Evolutionary conservation across 2,888 invertebrate species (phyloP), one percentile per base, ranked within the genome.

Genomic region (Calliphora vomitoria): DNA sequence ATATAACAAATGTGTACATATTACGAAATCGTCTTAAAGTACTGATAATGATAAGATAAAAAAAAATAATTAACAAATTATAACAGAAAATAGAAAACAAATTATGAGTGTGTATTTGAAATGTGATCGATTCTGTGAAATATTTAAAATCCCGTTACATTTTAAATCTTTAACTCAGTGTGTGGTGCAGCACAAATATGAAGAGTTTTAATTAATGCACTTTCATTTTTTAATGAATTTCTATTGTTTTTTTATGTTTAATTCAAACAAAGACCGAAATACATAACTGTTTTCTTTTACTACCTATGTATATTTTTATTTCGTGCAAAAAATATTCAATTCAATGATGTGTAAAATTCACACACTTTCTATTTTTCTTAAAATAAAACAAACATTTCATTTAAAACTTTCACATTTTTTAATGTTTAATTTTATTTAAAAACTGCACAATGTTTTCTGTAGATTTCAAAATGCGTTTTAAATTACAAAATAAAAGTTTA

Each of bases 281-380:
- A 25, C 25, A 25, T 35, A 44, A 50, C 20, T 38, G 64, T 50
- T 25, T 69, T 44, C 35, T 44, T 13, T n/a, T 15, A 47, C 11
- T 55, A 20, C 4, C 18, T 20, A 20, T 2, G 18, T 25, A 25
- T 25, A 25, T 25, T 2, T 25, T 13, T 10, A 20, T 31, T 69
- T 31, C 53, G 60, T 20, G 20, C 10, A 71, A 55, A 50, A 71
- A 79, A 80, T 58, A 35, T 60, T 1, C 38, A 62, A 60, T 75
- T 31, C 78, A 85, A 58, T 84, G 15, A 71, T 69, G 55, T 81
- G 25, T 13, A 58, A 66, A 75, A 76, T 75, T 83, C 75, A 58
- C 83, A 76, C 71, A 85, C 85, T 87, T 87, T 87, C 85, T 87
- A 79, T 60, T 79, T 80, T 60, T 11, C 58, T 41, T 15, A 60